Evolutionary conservation across 2,888 invertebrate species (phyloP), one percentile per base, ranked within the genome.

Genomic region (Atrina japonica): DNA sequence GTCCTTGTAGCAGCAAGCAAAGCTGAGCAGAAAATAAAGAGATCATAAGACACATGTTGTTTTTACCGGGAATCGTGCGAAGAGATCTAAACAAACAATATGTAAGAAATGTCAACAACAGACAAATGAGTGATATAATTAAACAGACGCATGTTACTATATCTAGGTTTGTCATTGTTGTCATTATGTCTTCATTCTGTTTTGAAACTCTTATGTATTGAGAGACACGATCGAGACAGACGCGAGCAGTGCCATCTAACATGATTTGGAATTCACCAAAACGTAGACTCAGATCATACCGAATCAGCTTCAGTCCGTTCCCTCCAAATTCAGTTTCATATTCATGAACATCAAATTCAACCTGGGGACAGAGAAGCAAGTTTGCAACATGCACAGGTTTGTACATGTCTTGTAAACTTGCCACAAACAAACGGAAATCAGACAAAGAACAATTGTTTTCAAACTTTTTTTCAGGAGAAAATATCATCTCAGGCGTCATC

Each of bases 41-140:
- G 14, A 73, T 40, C 9, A 75, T 66, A 16, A 83, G 45, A 23
- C 67, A 73, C 78, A 82, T 80, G 11, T 77, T 82, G 49, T 78
- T 81, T 41, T 70, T 74, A 0, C 82, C 83, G 0, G 81, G 82
- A 11, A 78, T 25, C 5, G 75, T 80, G 41, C 78, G 49, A n/a
- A 83, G 59, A 11, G 14, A 23, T 14, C 49, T 43, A 9, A 82
- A 81, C 14, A 80, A 25, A 49, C 75, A 73, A 50, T 80, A 83
- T 2, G 77, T 76, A 6, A 75, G 7, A 27, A 82, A 75, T 0
- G 81, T 78, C 14, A 81, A 16, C 0, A 71, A 23, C 5, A 81
- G 43, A 56, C 75, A 76, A 0, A 78, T 14, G 11, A 78, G 43
- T 2, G 83, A 82, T 16, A 81, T 47, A 3, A 65, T 14, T 40